Percentiles rank a stretch among this genome's conserved stretches.
Conservation (phyloP, 2,113 vertebrate species). For the Calypte anna region DNA sequence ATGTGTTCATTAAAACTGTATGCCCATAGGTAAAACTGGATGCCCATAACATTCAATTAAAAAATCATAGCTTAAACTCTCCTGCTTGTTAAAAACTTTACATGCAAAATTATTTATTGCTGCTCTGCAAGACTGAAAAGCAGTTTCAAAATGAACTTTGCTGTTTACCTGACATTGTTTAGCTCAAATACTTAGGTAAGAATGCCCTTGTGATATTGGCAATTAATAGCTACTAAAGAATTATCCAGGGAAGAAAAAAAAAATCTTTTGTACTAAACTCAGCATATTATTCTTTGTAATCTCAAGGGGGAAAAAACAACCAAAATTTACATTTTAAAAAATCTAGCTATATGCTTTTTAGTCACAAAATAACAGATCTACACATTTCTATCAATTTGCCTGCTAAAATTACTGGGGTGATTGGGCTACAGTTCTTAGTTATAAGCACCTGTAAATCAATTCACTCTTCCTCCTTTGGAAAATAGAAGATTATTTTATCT, state of each 20-base stretch:
- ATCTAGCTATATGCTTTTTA: neutral
- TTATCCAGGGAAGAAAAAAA: neutral
- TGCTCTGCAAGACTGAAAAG: neutral
- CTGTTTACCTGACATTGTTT: neutral
- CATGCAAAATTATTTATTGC: neutral
- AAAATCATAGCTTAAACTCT: neutral
- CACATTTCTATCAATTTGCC: neutral
- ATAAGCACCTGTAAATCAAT: neutral
- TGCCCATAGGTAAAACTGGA: neutral
- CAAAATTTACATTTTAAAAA: neutral
- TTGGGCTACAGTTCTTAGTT: neutral
- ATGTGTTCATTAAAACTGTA: slow-evolving; percentile 29
- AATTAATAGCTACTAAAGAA: neutral
- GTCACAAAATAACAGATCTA: neutral
- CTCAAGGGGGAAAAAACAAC: neutral
- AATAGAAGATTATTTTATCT: neutral
- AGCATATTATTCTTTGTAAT: neutral
- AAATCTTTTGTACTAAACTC: neutral
- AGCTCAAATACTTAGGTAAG: neutral
- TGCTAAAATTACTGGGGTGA: neutral
- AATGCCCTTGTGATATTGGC: neutral
- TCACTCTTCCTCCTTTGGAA: neutral
- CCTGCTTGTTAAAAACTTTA: neutral
- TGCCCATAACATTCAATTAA: neutral
- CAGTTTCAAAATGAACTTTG: neutral